Conservation (phyloP, 2,797 vertebrate genomes). For the Sebastes trivittatus region DNA sequence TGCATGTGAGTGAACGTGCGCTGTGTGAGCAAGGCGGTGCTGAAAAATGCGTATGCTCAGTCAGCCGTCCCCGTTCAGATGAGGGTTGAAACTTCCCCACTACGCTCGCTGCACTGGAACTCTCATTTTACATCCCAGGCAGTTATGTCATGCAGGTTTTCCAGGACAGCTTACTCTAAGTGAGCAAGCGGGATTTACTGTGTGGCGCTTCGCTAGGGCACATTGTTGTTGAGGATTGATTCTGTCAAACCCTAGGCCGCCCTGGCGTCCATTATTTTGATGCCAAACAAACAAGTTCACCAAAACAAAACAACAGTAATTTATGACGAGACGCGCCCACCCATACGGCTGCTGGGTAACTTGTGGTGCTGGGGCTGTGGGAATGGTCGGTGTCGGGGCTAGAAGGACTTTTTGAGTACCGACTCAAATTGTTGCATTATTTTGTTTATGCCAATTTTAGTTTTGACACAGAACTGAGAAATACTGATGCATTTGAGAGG, state of each 20-base stretch:
- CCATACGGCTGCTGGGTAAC: not conserved
- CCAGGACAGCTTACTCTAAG: conserved; percentile 8
- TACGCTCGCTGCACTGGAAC: not conserved
- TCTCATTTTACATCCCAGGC: conserved; percentile 9
- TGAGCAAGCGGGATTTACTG: conserved; percentile 25
- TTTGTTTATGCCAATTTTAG: not conserved
- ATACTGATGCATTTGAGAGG: not conserved
- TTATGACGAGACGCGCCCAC: not conserved
- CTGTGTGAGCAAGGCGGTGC: not conserved
- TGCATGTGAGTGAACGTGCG: not conserved
- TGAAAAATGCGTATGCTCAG: not conserved
- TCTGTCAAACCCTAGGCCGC: not conserved
- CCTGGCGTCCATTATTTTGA: not conserved
- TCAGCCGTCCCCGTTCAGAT: not conserved
- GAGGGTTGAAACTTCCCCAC: not conserved
- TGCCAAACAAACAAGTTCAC: not conserved
- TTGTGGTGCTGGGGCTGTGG: not conserved
- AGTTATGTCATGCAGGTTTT: conserved; percentile 15
- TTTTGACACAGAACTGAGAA: not conserved
- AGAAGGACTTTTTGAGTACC: not conserved
- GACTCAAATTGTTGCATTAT: not conserved
- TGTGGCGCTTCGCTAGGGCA: not conserved
- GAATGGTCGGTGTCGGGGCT: not conserved
- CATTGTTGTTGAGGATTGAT: conserved; percentile 23
- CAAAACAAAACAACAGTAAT: not conserved